Percentiles rank a stretch among this genome's conserved stretches.
Evolutionary conservation across 1,140 invertebrate genomes (phyloP).

Genomic region (Vanessa tameamea): DNA sequence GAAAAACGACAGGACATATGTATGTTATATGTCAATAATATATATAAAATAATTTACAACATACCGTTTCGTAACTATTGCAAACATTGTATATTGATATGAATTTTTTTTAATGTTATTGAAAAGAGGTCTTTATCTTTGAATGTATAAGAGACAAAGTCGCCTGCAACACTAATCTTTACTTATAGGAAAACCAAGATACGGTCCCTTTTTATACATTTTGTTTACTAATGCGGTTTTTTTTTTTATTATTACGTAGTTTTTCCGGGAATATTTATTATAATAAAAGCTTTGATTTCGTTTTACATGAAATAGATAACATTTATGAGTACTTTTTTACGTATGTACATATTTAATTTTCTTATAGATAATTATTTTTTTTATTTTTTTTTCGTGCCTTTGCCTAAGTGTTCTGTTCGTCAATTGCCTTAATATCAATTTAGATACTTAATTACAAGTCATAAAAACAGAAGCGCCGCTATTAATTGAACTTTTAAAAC

Average conservation of each 20-base stretch:
- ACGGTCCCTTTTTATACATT: slow-evolving; percentile 20
- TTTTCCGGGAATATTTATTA: neutral
- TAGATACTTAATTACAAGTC: neutral
- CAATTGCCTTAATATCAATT: neutral
- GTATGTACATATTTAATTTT: neutral
- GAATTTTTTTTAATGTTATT: neutral
- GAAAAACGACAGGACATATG: neutral
- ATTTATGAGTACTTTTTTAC: neutral
- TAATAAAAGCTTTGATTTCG: neutral
- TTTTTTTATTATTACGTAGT: slow-evolving; percentile 13
- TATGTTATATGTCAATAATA: neutral
- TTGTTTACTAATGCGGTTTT: slow-evolving; percentile 20
- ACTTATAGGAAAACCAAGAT: slow-evolving; percentile 36
- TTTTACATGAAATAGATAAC: neutral
- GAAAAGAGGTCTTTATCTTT: neutral
- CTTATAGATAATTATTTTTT: neutral
- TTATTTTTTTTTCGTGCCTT: neutral
- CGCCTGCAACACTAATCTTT: slow-evolving; percentile 21
- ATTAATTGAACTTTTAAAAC: slow-evolving; percentile 28
- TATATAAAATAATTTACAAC: neutral
- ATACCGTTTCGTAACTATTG: slow-evolving; percentile 24
- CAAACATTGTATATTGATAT: slow-evolving; percentile 19
- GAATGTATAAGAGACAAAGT: neutral
- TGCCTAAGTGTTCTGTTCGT: neutral
- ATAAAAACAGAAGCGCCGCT: neutral